Evolutionary conservation across 2,888 invertebrate species (phyloP), one percentile per base, ranked within the genome.

Genomic region (Drosophila nigricruria): DNA sequence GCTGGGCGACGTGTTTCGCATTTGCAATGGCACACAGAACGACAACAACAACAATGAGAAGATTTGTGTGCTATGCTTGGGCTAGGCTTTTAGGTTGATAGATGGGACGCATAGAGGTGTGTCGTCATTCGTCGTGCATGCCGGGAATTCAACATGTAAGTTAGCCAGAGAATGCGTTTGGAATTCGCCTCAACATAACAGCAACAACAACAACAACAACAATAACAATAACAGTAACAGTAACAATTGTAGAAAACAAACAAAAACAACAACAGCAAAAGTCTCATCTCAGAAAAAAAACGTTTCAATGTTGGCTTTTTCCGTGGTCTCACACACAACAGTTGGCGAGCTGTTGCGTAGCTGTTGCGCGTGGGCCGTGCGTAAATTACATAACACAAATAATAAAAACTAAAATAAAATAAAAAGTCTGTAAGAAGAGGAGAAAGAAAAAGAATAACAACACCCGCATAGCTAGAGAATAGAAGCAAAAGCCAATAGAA

Each of bases 1-100:
- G 76, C 80, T 76, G 68, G 70, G 60, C 73, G 65, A 88, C 89
- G 86, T 86, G 86, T 64, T 82, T 73, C 66, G 90, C 85, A 88
- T 90, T 82, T 77, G 81, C 90, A 88, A 88, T 89, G 73, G 58
- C 70, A 72, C 60, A 73, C 56, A 68, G 54, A 68, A 71, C 43
- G 6, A 73, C 47, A 54, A 49, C 27, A 61, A 57, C 23, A 49
- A 52, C 49, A 56, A 23, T 50, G 50, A 38, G 20, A 60, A 60
- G 38, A 54, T 25, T 27, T 27, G 53, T 56, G 38, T 56, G 65
- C 52, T 36, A 60, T 72, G 73, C 68, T 68, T 63, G 38, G 61
- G 49, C 38, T 63, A 53, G 66, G 73, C 40, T 32, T 34, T 64
- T 65, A 32, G 71, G 47, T 4, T 62, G 66, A 61, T 58, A 52